Percentiles rank a stretch among this genome's conserved stretches.
Evolutionary conservation across 2,888 invertebrate species (phyloP).

Genomic region (Epirrhoe tristata): DNA sequence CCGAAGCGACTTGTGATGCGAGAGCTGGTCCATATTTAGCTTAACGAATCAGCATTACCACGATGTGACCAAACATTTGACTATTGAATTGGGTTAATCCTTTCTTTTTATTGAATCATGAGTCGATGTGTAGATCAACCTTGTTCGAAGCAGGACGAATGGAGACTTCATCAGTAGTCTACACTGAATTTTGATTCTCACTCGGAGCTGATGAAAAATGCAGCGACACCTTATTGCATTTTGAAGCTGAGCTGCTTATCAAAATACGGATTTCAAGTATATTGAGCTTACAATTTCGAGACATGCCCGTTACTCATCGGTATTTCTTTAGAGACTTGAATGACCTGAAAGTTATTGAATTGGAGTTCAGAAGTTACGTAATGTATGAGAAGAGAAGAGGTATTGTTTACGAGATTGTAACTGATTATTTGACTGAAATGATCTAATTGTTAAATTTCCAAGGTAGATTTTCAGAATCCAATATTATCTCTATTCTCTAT

Average conservation of each 20-base stretch:
- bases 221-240: constrained; percentile 54
- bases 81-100: background rate
- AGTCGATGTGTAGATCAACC: constrained; percentile 4
- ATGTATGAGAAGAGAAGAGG: background rate
- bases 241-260: constrained; percentile 34
- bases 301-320: constrained; percentile 13
- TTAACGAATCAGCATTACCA: background rate
- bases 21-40: no score
- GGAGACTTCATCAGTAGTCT: constrained; percentile 43
- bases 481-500: no score
- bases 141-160: constrained; percentile 33
- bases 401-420: background rate
- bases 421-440: background rate
- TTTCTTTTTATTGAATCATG: background rate
- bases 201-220: constrained; percentile 58
- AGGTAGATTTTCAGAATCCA: no score
- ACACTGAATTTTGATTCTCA: constrained; percentile 54
- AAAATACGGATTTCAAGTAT: constrained; percentile 27
- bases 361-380: constrained; percentile 12
- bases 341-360: constrained; percentile 22
- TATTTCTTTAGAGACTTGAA: constrained; percentile 22
- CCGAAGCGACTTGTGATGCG: no score
- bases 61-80: background rate
- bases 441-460: no score
- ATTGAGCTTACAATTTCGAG: constrained; percentile 26